phyloP scores from a whole-genome alignment of 2,797 vertebrate genomes.

The Pangasius sanitwongsei region DNA sequence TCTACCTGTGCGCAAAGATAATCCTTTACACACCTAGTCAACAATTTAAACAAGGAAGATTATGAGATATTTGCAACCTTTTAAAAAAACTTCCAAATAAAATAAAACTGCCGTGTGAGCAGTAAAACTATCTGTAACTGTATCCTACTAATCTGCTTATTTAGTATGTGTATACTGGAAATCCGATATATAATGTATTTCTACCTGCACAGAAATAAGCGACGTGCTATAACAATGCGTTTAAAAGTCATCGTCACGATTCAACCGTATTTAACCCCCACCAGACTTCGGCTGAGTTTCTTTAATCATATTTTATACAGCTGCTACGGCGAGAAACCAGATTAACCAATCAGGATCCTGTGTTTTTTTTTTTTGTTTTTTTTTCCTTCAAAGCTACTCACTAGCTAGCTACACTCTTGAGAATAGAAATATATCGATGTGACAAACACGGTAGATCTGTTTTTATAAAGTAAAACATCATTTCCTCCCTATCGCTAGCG shows the following conservation, averaged over 20 bases:
- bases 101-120: not conserved
- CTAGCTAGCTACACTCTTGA: not conserved
- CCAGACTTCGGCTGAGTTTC: too few species aligned
- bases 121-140: not conserved
- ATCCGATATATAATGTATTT: not conserved
- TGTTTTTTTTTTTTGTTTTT: not conserved
- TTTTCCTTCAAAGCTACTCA: not conserved
- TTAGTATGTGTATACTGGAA: not conserved
- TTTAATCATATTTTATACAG: too few species aligned
- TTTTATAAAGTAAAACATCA: not conserved
- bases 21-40: not conserved
- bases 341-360: not conserved
- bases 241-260: not conserved
- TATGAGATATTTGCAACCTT: not conserved
- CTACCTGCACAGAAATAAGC: not conserved
- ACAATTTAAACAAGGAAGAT: not conserved
- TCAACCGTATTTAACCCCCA: rapidly evolving
- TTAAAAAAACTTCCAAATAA: not conserved
- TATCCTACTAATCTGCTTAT: not conserved
- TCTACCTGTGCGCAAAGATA: not conserved
- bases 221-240: not conserved
- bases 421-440: not conserved
- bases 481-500: not conserved
- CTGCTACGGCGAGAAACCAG: not conserved
- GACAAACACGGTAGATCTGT: not conserved